Evolutionary conservation across 2,113 vertebrate genomes (phyloP).

Genomic region (Oenanthe oenanthe): DNA sequence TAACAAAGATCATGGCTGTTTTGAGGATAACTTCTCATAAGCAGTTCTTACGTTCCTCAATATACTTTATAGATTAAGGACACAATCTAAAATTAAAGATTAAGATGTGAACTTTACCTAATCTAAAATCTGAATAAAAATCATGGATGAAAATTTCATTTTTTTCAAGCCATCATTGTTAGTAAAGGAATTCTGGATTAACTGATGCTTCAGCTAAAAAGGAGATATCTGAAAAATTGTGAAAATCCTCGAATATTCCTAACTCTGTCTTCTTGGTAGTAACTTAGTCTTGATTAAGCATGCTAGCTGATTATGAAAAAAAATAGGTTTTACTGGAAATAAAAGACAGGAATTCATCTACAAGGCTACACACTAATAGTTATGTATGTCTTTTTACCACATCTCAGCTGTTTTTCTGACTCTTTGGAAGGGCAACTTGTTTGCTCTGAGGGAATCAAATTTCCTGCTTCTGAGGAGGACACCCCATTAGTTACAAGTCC

Average conservation of each 20-base stretch:
- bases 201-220: neutral
- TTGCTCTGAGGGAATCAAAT: neutral
- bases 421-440: neutral
- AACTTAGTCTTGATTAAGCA: neutral
- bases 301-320: neutral
- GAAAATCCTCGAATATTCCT: neutral
- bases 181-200: neutral
- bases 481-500: neutral
- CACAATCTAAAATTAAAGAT: neutral
- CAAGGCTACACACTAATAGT: neutral
- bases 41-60: neutral
- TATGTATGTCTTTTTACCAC: neutral
- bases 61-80: neutral
- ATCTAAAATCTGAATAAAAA: neutral
- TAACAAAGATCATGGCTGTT: neutral
- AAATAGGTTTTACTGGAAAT: neutral
- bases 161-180: neutral
- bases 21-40: neutral
- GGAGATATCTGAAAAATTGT: neutral
- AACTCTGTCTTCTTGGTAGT: neutral
- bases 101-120: neutral
- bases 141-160: neutral
- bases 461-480: neutral
- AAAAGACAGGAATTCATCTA: neutral
- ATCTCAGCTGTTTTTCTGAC: neutral